phyloP scores from a whole-genome alignment of 2,797 vertebrate species.

The Pipistrellus nathusii region DNA sequence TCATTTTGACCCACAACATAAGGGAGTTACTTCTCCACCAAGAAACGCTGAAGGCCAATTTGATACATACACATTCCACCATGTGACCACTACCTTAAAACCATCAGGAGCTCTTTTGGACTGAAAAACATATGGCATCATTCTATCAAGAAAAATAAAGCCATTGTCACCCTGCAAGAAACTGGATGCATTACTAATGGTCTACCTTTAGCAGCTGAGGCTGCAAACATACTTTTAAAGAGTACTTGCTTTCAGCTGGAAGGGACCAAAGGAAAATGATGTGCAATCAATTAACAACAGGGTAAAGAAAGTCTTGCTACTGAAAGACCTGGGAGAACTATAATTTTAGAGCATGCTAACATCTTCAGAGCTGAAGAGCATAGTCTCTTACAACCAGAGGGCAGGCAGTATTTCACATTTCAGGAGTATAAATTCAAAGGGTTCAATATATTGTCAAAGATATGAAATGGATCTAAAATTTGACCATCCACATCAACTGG shows the following conservation, averaged over 20 bases:
- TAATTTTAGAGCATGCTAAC: neutral
- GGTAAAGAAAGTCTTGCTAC: neutral
- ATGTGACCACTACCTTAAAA: neutral
- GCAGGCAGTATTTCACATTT: neutral
- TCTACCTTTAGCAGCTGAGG: constrained; percentile 29
- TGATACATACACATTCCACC: constrained; percentile 17
- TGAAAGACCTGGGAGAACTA: neutral
- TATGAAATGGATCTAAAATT: neutral
- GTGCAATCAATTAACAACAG: constrained; percentile 64
- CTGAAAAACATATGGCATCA: neutral
- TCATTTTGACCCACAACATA: neutral
- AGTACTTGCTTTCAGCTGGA: constrained; percentile 45
- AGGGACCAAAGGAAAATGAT: constrained; percentile 35
- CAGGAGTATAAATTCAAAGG: neutral
- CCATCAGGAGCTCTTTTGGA: constrained; percentile 2
- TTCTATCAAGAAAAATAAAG: constrained; percentile 40
- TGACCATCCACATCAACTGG: neutral
- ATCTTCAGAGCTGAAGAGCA: neutral
- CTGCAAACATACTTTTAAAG: constrained; percentile 37
- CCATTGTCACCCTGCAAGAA: constrained; percentile 49
- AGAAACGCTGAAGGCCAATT: neutral
- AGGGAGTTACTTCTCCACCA: neutral
- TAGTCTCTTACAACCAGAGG: neutral
- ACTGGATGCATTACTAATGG: constrained; percentile 1
- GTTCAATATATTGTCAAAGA: neutral